Conservation (phyloP, 1,140 invertebrate genomes). For the Cyclargus thomasi region DNA sequence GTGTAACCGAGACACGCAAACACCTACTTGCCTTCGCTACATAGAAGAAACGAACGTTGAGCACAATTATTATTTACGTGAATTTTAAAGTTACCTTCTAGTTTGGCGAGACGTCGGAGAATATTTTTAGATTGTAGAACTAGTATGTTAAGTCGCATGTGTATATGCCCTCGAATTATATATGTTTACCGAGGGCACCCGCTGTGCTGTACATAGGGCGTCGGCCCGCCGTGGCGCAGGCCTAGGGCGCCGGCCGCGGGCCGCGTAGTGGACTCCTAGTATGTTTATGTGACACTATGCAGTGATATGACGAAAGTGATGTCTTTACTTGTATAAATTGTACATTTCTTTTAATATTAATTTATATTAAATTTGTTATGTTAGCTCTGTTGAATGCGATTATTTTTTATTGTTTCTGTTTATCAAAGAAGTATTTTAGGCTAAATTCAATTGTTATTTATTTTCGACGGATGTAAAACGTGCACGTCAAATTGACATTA, state of each 20-base stretch:
- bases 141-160: slow-evolving; percentile 21
- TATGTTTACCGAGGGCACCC: slow-evolving; percentile 23
- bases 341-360: slow-evolving; percentile 73
- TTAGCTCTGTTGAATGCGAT: slow-evolving; percentile 74
- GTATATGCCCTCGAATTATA: slow-evolving; percentile 25
- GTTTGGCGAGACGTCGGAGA: slow-evolving; percentile 29
- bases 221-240: background rate
- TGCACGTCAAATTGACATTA: slow-evolving; percentile 50
- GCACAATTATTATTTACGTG: slow-evolving; percentile 47
- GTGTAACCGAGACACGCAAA: slow-evolving; percentile 35
- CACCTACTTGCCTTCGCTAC: slow-evolving; percentile 62
- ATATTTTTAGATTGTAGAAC: slow-evolving; percentile 19
- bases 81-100: slow-evolving; percentile 53
- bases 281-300: slow-evolving; percentile 41
- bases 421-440: slow-evolving; percentile 72
- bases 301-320: slow-evolving; percentile 67
- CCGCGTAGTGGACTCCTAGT: slow-evolving; percentile 27
- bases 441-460: slow-evolving; percentile 75
- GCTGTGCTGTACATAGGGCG: slow-evolving; percentile 28
- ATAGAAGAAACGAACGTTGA: slow-evolving; percentile 52
- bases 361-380: slow-evolving; percentile 75
- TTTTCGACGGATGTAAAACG: slow-evolving; percentile 67
- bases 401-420: slow-evolving; percentile 74
- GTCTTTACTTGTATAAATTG: slow-evolving; percentile 67
- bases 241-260: slow-evolving; percentile 6